Percentiles rank a stretch among this genome's conserved stretches.
These are phyloP conservation scores for Porites rus DNA, from an alignment of 92 coral and sea anemone species.

Conservation along the genomic window DNA sequence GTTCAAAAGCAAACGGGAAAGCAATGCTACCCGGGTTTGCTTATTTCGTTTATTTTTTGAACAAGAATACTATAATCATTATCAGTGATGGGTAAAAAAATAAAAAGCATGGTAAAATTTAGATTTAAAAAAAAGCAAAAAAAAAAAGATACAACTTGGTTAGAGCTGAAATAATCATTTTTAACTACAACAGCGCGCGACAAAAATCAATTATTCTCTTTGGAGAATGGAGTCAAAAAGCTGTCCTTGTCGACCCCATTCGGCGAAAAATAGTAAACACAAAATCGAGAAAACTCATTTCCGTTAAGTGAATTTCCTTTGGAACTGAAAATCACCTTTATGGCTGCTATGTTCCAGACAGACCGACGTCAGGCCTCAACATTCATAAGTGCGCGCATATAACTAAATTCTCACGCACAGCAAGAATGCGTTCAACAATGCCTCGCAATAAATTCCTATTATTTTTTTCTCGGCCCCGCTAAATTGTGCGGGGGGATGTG, in stretches of 20 bases:
- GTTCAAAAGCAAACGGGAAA: not conserved
- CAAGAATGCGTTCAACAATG: not conserved
- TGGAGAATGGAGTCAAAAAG: not conserved
- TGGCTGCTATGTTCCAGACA: slow-evolving; percentile 16
- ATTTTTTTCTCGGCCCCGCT: not conserved
- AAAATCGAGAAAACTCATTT: slow-evolving; percentile 14
- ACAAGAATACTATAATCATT: not conserved
- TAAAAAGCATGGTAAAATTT: not conserved
- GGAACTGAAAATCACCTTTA: slow-evolving; percentile 15
- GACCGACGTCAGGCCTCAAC: not conserved
- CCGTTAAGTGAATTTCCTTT: slow-evolving; percentile 35
- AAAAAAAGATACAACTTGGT: not conserved
- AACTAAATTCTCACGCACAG: slow-evolving; percentile 22
- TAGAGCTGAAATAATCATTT: not conserved
- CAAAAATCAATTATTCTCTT: not conserved
- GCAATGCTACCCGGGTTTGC: too few species aligned
- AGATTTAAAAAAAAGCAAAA: too few species aligned
- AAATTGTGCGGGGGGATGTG: not conserved
- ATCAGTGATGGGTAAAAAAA: not conserved
- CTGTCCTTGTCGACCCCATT: slow-evolving; percentile 4
- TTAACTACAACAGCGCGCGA: not conserved
- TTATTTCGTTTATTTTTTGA: not conserved
- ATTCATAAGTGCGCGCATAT: not conserved
- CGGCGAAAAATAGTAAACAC: slow-evolving; percentile 12
- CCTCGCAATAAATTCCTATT: too few species aligned